phyloP scores from a whole-genome alignment of 2,113 vertebrate species.

The Naja naja region DNA sequence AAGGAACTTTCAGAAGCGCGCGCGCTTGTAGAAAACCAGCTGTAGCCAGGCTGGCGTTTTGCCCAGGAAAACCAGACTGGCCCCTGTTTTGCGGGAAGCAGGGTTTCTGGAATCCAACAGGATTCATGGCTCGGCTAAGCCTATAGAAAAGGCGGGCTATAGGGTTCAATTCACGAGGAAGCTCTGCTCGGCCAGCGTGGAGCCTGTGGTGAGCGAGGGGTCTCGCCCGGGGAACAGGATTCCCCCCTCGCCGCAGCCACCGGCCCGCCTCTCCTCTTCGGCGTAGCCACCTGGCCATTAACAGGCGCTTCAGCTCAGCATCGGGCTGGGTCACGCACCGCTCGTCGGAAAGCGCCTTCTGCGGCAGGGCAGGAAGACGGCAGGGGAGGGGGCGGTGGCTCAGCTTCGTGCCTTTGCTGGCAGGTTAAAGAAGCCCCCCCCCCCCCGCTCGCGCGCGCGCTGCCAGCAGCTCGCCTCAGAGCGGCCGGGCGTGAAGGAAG shows the following conservation, averaged over 20 bases:
- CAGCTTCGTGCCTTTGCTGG: background rate
- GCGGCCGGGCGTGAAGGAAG: background rate
- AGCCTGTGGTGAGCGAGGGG: background rate
- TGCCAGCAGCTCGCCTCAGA: background rate
- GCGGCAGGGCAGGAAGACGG: background rate
- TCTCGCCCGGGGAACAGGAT: background rate
- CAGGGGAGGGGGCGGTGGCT: no score
- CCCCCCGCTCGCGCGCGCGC: background rate
- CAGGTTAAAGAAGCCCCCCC: background rate
- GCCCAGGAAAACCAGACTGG: background rate
- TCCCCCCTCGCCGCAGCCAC: no score
- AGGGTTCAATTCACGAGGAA: background rate
- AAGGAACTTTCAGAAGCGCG: background rate
- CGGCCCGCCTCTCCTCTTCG: background rate
- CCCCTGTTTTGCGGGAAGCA: background rate
- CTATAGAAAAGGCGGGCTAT: background rate
- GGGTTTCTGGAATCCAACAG: background rate
- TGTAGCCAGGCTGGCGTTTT: background rate
- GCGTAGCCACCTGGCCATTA: background rate
- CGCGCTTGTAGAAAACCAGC: no score
- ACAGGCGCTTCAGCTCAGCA: background rate
- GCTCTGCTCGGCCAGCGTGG: background rate
- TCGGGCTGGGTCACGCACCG: background rate
- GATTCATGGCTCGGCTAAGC: background rate
- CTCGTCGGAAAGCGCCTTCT: background rate